A percentile compares a stretch with the other conserved stretches of the same genome.
Evolutionary conservation across 2,113 vertebrate species (phyloP).

Genomic region (Gymnarchus niloticus): DNA sequence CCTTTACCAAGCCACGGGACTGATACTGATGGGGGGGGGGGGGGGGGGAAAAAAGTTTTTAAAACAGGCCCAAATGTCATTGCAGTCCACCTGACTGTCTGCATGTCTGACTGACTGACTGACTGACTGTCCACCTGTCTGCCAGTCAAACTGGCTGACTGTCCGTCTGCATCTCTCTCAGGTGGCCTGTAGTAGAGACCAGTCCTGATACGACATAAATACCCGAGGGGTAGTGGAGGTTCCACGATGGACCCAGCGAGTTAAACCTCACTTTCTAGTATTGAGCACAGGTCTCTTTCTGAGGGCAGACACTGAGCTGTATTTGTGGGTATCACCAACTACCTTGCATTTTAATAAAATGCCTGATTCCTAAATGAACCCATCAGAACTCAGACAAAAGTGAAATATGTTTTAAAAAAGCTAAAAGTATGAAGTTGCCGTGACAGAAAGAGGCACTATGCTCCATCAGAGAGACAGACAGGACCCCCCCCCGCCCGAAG

Average conservation of each 20-base stretch:
- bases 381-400: not conserved
- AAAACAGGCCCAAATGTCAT: not conserved
- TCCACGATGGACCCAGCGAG: too few species aligned
- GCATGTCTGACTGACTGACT: not conserved
- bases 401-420: not conserved
- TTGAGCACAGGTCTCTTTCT: not conserved
- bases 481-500: not conserved
- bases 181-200: too few species aligned
- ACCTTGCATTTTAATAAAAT: not conserved
- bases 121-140: too few species aligned
- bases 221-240: too few species aligned
- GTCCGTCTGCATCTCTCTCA: too few species aligned
- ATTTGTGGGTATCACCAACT: not conserved
- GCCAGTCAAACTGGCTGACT: not conserved
- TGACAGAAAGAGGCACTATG: too few species aligned
- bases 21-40: slow-evolving; percentile 67
- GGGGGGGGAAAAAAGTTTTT: not conserved
- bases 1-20: slow-evolving; percentile 82
- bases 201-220: too few species aligned
- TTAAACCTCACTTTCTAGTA: too few species aligned
- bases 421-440: not conserved
- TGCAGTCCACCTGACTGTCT: not conserved
- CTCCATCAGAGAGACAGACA: not conserved
- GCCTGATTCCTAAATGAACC: not conserved
- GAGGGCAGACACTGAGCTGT: not conserved